These are phyloP conservation scores for Melieria omissa DNA, from an alignment of 2,888 invertebrate species.

Conservation along the genomic window DNA sequence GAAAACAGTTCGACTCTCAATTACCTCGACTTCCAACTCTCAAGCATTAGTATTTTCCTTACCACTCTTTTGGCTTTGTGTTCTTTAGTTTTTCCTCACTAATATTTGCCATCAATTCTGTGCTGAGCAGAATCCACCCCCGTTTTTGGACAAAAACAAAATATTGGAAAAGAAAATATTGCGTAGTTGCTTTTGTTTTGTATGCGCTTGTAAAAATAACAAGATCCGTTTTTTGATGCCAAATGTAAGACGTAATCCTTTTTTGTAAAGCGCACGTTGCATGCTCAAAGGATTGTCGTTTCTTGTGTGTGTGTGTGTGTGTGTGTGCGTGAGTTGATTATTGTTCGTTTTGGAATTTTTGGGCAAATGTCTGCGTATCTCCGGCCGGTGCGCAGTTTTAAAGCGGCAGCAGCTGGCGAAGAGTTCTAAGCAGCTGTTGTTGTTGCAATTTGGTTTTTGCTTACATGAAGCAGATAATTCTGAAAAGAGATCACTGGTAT, in stretches of 20 bases:
- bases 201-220: slow-evolving; percentile 26
- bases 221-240: slow-evolving; percentile 20
- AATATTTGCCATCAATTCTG: no score
- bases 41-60: neutral
- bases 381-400: slow-evolving; percentile 52
- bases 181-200: slow-evolving; percentile 11
- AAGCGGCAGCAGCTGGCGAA: slow-evolving; percentile 53
- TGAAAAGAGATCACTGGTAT: no score
- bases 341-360: slow-evolving; percentile 41
- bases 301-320: no score
- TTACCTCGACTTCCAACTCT: neutral
- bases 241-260: slow-evolving; percentile 56
- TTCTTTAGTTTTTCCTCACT: neutral
- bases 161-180: slow-evolving; percentile 14
- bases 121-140: slow-evolving; percentile 20
- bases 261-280: slow-evolving; percentile 60
- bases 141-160: slow-evolving; percentile 18
- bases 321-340: no score
- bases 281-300: slow-evolving; percentile 51
- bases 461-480: neutral
- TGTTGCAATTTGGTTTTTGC: no score
- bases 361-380: slow-evolving; percentile 59
- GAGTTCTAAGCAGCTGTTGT: no score
- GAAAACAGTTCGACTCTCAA: slow-evolving; percentile 11
- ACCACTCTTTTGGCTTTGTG: neutral